Evolutionary conservation across 2,113 vertebrate species (phyloP).

Genomic region (Mastomys natalensis): DNA sequence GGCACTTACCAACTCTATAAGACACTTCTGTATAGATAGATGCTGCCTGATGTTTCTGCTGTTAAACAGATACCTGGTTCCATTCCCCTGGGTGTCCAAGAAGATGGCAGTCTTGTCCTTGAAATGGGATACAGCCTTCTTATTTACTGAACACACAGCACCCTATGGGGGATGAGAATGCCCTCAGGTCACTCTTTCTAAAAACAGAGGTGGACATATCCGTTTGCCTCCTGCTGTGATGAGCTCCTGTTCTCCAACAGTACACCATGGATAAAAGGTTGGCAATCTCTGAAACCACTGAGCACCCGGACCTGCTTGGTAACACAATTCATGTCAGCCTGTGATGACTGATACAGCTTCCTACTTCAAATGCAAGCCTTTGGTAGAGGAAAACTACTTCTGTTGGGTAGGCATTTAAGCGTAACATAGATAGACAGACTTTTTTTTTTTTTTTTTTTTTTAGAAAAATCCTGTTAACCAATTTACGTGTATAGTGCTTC

Average conservation of each 20-base stretch:
- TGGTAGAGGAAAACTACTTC: constrained; percentile 1
- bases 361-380: constrained; percentile 50
- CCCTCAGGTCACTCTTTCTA: too few species aligned
- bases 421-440: background rate
- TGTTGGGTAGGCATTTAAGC: background rate
- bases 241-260: background rate
- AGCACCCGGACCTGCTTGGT: background rate
- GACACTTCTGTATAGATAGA: background rate
- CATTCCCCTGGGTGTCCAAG: background rate
- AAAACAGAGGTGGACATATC: background rate
- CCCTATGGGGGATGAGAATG: background rate
- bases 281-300: background rate
- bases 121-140: background rate
- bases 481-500: too few species aligned
- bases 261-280: background rate
- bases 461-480: background rate
- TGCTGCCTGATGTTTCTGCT: background rate
- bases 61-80: background rate
- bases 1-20: background rate
- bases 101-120: background rate
- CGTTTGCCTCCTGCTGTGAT: background rate
- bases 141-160: background rate
- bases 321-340: constrained; percentile 24
- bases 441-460: constrained; percentile 20
- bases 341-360: background rate